Percentiles rank a stretch among this genome's conserved stretches.
These are phyloP conservation scores for Caerostris extrusa DNA, from an alignment of 1,140 invertebrate species.

Conservation along the genomic window DNA sequence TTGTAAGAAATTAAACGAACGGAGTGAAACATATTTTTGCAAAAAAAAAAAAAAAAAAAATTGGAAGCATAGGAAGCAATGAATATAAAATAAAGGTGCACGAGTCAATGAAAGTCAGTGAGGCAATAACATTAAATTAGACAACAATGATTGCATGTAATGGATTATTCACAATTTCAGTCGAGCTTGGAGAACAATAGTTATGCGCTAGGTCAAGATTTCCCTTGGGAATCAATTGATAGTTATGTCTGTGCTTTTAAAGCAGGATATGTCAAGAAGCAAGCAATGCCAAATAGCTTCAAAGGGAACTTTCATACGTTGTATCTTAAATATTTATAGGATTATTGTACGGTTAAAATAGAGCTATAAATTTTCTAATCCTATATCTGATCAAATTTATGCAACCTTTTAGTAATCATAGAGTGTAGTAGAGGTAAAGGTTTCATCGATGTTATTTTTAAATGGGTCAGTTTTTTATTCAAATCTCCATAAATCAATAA, in stretches of 20 bases:
- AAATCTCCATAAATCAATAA: no score
- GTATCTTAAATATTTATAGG: neutral
- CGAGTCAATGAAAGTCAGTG: neutral
- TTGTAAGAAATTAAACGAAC: no score
- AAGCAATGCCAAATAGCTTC: neutral
- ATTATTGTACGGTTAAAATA: neutral
- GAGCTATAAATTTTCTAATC: neutral
- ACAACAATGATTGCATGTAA: neutral
- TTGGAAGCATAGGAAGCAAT: neutral
- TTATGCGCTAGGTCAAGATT: neutral
- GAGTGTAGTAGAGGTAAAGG: no score
- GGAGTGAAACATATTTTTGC: no score
- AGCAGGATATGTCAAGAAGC: neutral
- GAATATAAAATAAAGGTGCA: neutral
- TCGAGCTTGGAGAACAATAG: neutral
- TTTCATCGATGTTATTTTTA: no score
- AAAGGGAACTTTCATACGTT: neutral
- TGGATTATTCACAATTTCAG: neutral
- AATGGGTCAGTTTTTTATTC: no score
- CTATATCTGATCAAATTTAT: neutral
- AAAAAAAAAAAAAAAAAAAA: no score
- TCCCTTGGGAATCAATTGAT: constrained; percentile 2
- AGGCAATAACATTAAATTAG: neutral
- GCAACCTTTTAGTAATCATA: no score
- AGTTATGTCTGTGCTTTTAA: neutral